Evolutionary conservation across 2,113 vertebrate genomes (phyloP).

Genomic region (Nipponia nippon): DNA sequence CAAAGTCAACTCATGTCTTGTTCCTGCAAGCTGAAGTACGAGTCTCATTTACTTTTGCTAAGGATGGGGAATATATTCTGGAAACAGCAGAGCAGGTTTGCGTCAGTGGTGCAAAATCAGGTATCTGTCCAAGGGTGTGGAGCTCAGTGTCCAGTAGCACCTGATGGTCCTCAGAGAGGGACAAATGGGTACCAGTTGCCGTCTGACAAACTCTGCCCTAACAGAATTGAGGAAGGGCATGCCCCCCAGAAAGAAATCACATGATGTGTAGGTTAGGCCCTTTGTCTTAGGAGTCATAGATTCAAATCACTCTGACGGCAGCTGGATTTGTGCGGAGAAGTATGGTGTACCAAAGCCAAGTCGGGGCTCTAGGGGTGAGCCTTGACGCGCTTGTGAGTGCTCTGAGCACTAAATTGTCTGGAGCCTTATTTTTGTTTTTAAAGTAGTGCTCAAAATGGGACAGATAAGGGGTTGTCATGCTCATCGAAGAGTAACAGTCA

Average conservation of each 20-base stretch:
- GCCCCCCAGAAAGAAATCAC: not conserved
- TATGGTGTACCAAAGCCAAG: not conserved
- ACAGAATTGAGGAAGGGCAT: not conserved
- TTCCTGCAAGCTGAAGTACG: not conserved
- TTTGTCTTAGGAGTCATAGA: not conserved
- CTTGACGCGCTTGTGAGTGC: not conserved
- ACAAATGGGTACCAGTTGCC: not conserved
- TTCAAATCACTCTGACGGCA: not conserved
- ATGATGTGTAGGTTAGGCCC: not conserved
- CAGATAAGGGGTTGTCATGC: not conserved
- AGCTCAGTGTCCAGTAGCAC: not conserved
- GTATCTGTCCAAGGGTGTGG: rapidly evolving
- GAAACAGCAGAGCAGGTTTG: not conserved
- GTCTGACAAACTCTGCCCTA: not conserved
- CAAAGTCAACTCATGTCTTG: not conserved
- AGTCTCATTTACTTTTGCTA: not conserved
- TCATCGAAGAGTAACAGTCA: not conserved
- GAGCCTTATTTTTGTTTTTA: not conserved
- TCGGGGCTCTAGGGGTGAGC: not conserved
- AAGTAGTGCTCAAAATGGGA: not conserved
- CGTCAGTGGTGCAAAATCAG: not conserved
- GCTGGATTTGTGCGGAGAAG: not conserved
- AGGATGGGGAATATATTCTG: not conserved
- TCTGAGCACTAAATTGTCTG: not conserved
- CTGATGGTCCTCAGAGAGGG: not conserved